A percentile compares a stretch with the other conserved stretches of the same genome.
phyloP scores from a whole-genome alignment of 2,888 invertebrate species.

The Microdon myrmicae region DNA sequence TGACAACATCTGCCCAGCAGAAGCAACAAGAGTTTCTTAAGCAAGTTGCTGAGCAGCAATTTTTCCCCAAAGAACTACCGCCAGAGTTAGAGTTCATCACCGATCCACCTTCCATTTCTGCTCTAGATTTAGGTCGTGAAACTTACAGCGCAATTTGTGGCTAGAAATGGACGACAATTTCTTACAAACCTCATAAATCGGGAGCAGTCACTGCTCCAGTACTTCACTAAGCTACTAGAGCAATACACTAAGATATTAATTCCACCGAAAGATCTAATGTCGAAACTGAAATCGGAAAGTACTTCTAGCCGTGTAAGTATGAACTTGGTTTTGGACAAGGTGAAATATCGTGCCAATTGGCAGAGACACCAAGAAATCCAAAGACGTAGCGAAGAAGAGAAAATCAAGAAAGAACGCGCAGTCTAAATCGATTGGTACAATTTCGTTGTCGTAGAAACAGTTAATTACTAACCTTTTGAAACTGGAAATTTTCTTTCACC shows the following conservation, averaged over 20 bases:
- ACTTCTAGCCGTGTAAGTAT: conserved; percentile 70
- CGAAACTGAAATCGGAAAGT: conserved; percentile 81
- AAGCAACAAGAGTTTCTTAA: conserved; percentile 88
- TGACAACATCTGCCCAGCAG: conserved; percentile 81
- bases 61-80: conserved; percentile 91
- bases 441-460: conserved; percentile 99
- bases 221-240: conserved; percentile 96
- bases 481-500: conserved; percentile 96
- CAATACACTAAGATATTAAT: conserved; percentile 98
- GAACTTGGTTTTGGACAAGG: conserved; percentile 80
- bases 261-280: conserved; percentile 90
- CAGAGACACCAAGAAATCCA: conserved; percentile 93
- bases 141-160: conserved; percentile 97
- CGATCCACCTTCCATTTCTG: conserved; percentile 98
- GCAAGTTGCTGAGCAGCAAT: conserved; percentile 85
- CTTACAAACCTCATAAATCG: conserved; percentile 97
- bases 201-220: conserved; percentile 96
- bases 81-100: conserved; percentile 92
- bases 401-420: conserved; percentile 89
- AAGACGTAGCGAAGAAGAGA: conserved; percentile 91
- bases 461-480: conserved; percentile 97
- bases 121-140: conserved; percentile 97
- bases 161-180: conserved; percentile 97
- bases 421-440: conserved; percentile 99
- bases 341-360: conserved; percentile 95